Percentiles rank a stretch among this genome's conserved stretches.
These are phyloP conservation scores for Phenacoccus solenopsis DNA, from an alignment of 1,140 invertebrate species.

Conservation along the genomic window DNA sequence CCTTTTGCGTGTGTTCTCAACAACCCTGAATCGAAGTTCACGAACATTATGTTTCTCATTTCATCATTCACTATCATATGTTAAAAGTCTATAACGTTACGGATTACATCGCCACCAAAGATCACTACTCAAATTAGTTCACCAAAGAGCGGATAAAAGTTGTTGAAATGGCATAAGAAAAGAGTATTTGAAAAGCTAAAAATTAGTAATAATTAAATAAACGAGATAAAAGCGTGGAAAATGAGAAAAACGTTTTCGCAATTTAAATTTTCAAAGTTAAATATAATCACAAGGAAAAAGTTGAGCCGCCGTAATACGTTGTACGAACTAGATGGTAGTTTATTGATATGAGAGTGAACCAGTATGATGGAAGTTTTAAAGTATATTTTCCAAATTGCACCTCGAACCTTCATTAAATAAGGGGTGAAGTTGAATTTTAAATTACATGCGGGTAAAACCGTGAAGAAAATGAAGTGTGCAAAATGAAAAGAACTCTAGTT, in stretches of 20 bases:
- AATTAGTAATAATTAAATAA: background rate
- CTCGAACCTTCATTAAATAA: background rate
- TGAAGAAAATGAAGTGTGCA: background rate
- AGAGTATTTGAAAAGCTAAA: background rate
- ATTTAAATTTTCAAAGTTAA: background rate
- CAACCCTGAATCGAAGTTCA: too few species aligned
- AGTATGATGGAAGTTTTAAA: background rate
- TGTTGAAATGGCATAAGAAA: too few species aligned
- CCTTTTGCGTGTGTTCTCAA: too few species aligned
- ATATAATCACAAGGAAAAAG: background rate
- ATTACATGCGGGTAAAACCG: background rate
- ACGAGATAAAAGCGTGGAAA: background rate
- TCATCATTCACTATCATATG: too few species aligned
- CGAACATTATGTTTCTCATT: too few species aligned
- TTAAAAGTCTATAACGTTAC: too few species aligned
- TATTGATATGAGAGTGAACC: background rate
- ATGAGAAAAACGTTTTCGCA: slow-evolving; percentile 1
- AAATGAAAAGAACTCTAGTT: too few species aligned
- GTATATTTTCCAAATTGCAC: background rate
- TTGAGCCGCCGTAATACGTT: background rate
- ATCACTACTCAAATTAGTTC: too few species aligned
- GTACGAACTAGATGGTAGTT: background rate
- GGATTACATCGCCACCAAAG: too few species aligned
- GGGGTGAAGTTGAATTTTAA: background rate
- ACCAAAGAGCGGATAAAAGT: too few species aligned